Evolutionary conservation across 2,113 vertebrate genomes (phyloP), one percentile per base, ranked within the genome.

Genomic region (Lipotes vexillifer): DNA sequence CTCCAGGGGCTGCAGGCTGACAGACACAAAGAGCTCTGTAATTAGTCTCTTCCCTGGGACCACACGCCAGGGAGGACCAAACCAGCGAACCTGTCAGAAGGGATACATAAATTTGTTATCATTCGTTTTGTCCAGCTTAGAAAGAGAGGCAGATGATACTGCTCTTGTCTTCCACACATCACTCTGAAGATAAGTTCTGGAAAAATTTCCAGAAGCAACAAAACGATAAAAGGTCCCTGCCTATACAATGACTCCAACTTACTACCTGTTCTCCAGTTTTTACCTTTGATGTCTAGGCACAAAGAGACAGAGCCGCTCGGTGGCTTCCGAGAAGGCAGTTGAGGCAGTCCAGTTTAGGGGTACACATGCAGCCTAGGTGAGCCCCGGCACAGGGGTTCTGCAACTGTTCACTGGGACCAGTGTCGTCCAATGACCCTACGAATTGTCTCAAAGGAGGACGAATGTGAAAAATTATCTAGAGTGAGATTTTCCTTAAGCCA

Each of bases 261-360:
- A 91, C 20, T 69, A 66, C 59, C 92, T 94, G 44, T 71, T 90
- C 88, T 93, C 88, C 91, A 80, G 44, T 84, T 96, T 93, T 89
- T 29, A 81, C 96, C 93, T 92, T 5, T 90, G 87, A 82, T 65
- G 92, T 93, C 89, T 36, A 88, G 93, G 96, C 90, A 94, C 86
- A 83, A 17, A 91, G 91, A 83, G 69, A 86, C 65, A 0, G 52
- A 93, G 65, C 7, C 2, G 94, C 96, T 88, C 3, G 10, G 33
- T 88, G 96, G 93, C 84, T 90, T 44, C 93, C 11, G 0, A 95
- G 94, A 88, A 82, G 91, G 82, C 97, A 80, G 94, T 27, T 90
- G 87, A 59, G 65, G 59, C 44, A 49, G 95, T 88, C 81, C 71
- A 12, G 66, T 7, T 21, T 55, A 77, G 93, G 92, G 94, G 86